phyloP scores from a whole-genome alignment of 2,888 invertebrate species.

The Dicranocentrus wangi region DNA sequence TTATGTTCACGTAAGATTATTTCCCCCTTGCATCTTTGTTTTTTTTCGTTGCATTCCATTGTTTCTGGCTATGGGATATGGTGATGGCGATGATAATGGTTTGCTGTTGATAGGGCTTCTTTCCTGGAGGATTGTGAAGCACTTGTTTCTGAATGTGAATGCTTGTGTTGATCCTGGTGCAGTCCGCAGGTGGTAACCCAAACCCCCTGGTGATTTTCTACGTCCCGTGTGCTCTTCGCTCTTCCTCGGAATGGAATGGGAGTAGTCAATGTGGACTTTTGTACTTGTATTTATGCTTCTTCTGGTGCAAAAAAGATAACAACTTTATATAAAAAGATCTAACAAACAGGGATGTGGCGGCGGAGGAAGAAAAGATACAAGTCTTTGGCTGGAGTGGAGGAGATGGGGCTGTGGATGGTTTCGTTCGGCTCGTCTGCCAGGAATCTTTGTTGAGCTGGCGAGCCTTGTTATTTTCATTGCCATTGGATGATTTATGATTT shows the following conservation, averaged over 20 bases:
- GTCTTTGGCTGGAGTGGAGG: neutral
- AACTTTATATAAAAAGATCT: constrained; percentile 15
- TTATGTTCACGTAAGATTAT: neutral
- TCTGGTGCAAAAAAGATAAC: constrained; percentile 14
- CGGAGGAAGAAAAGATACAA: neutral
- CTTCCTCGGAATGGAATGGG: constrained; percentile 9
- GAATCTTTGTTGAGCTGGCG: neutral
- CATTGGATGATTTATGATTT: constrained; percentile 25
- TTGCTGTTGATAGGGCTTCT: constrained; percentile 10
- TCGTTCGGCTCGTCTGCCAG: neutral
- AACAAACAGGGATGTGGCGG: no score
- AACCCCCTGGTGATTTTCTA: constrained; percentile 50
- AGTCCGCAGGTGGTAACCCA: constrained; percentile 62
- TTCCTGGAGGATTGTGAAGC: constrained; percentile 17
- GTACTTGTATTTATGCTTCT: neutral
- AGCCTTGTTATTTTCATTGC: constrained; percentile 31
- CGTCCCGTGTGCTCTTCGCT: constrained; percentile 3
- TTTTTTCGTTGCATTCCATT: constrained; percentile 10
- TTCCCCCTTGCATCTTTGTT: constrained; percentile 8
- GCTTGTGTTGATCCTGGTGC: constrained; percentile 38
- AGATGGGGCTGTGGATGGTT: neutral
- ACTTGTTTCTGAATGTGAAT: constrained; percentile 12
- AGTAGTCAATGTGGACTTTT: constrained; percentile 11
- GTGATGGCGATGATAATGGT: constrained; percentile 18
- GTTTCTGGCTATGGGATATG: neutral